Conservation (phyloP, 1,140 invertebrate genomes). For the Reticulitermes speratus region DNA sequence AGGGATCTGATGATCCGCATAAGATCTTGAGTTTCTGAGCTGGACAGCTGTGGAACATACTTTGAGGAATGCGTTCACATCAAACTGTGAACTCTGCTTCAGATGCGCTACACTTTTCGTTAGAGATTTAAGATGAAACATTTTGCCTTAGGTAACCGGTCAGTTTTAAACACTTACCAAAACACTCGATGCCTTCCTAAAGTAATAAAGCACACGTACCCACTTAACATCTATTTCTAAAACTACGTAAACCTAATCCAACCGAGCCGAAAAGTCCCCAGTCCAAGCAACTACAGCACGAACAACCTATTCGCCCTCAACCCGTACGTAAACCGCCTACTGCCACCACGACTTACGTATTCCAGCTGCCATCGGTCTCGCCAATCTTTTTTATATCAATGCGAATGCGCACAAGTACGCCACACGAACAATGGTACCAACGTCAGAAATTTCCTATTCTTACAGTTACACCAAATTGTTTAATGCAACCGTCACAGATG, state of each 20-base stretch:
- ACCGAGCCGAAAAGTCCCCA: not conserved
- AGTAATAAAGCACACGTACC: too few relatives aligned
- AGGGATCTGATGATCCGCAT: conserved; percentile 79
- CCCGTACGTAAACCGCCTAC: not conserved
- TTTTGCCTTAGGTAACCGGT: conserved; percentile 29
- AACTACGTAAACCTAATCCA: not conserved
- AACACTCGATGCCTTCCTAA: too few relatives aligned
- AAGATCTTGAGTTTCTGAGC: conserved; percentile 48
- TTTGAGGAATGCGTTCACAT: conserved; percentile 42
- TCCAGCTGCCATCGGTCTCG: not conserved
- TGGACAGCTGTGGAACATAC: conserved; percentile 41
- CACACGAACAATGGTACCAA: not conserved
- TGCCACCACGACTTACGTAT: not conserved
- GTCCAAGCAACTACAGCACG: not conserved
- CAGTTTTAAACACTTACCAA: not conserved
- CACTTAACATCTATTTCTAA: not conserved
- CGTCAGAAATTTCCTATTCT: not conserved
- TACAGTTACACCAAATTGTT: not conserved
- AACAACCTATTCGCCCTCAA: not conserved
- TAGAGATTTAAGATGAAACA: conserved; percentile 44
- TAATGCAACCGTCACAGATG: not conserved
- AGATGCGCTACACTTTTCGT: conserved; percentile 39
- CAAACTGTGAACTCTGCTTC: conserved; percentile 34
- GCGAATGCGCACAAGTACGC: not conserved
- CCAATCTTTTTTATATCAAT: not conserved